Evolutionary conservation across 2,888 invertebrate genomes (phyloP), one percentile per base, ranked within the genome.

Genomic region (Zhuqinia jingwanae): DNA sequence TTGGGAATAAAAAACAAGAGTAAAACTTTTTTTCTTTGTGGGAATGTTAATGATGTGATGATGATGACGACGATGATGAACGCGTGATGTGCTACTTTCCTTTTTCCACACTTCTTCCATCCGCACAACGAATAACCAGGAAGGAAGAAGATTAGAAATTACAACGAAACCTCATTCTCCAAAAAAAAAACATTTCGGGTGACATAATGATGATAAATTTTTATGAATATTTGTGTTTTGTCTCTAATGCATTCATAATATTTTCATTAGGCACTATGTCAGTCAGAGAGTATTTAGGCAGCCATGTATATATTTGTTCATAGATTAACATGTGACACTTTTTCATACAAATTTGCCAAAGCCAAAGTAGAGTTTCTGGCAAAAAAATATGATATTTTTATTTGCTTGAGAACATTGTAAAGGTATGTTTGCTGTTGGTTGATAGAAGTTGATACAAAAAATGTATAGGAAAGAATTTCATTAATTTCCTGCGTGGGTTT

Each of bases 261-360:
- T 63, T 63, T 30, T 63, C 27, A 63, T 63, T 63, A 63, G 63
- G 63, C 63, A 63, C 63, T 30, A 30, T 11, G 58, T 58, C 58
- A 58, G 58, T 58, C 58, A 22, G 22, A 36, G 36, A 36, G n/a
- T 36, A 8, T 25, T 22, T 1, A 58, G 22, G 25, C 10, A 25
- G 25, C 10, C 20, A 0, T 25, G 22, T 25, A 22, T 58, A 25
- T 58, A 58, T 20, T 20, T 56, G 17, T 63, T 63, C 63, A 63
- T 65, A 42, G 36, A 36, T 42, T 42, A 22, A 13, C 65, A 36
- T 42, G 42, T 45, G 42, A 70, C 68, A 45, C 68, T 42, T 70
- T 70, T 70, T 45, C 68, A 70, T 15, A 6, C 22, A 15, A 42
- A 22, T 45, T 70, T 70, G 68, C 45, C 68, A 70, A 65, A 36